Conservation (phyloP, 1,140 invertebrate species). For the Cephus cinctus region DNA sequence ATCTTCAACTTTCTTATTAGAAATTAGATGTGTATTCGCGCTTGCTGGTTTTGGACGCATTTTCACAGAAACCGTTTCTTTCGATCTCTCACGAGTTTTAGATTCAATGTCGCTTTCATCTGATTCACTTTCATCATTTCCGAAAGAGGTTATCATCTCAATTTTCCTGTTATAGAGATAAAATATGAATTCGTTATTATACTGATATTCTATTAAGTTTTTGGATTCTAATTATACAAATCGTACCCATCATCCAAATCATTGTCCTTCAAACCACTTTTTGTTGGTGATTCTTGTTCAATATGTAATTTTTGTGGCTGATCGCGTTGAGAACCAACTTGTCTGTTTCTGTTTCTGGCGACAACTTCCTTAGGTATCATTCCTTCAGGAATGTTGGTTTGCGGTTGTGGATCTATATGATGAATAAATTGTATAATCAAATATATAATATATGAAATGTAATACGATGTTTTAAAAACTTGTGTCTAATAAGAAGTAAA, state of each 20-base stretch:
- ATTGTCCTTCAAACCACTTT: slow-evolving; percentile 26
- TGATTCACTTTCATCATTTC: slow-evolving; percentile 50
- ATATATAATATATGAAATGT: slow-evolving; percentile 3
- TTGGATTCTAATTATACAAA: slow-evolving; percentile 7
- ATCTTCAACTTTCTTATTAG: background rate
- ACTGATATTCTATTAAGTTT: slow-evolving; percentile 10
- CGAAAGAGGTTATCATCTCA: slow-evolving; percentile 63
- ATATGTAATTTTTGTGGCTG: slow-evolving; percentile 15
- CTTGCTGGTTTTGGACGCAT: slow-evolving; percentile 3
- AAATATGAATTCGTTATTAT: slow-evolving; percentile 19
- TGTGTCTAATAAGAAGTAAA: background rate
- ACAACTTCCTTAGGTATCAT: slow-evolving; percentile 54
- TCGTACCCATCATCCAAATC: slow-evolving; percentile 60
- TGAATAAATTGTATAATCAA: slow-evolving; percentile 3
- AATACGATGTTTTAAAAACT: slow-evolving; percentile 7
- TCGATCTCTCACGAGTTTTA: slow-evolving; percentile 19
- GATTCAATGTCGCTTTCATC: slow-evolving; percentile 32
- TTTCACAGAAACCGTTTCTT: background rate
- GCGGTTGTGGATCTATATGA: slow-evolving; percentile 39
- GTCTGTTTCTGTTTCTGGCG: slow-evolving; percentile 45
- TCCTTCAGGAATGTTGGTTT: slow-evolving; percentile 48
- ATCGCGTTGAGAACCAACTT: slow-evolving; percentile 31
- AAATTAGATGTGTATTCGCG: background rate
- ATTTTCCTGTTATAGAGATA: slow-evolving; percentile 57
- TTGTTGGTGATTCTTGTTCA: slow-evolving; percentile 13